Conservation (phyloP, 1,140 invertebrate species). For the Drosophila gunungcola region DNA sequence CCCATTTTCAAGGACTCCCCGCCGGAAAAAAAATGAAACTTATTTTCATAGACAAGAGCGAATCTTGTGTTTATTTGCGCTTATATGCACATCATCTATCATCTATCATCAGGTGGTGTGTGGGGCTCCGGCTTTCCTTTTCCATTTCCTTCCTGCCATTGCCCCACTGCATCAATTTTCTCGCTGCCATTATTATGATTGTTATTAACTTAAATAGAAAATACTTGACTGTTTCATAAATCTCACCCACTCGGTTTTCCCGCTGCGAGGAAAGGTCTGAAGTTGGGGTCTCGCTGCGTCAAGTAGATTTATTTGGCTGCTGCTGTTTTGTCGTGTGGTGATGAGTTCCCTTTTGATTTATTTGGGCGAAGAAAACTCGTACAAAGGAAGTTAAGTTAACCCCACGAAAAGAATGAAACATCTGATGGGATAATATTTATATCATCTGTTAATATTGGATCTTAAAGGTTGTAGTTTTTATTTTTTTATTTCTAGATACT, state of each 20-base stretch:
- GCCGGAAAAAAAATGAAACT: constrained; percentile 37
- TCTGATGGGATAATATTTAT: constrained; percentile 42
- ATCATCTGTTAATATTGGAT: constrained; percentile 2
- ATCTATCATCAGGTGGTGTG: constrained; percentile 53
- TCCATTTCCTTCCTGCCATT: constrained; percentile 2
- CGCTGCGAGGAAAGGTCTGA: constrained; percentile 10
- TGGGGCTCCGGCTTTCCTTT: constrained; percentile 2
- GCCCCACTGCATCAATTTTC: constrained; percentile 73
- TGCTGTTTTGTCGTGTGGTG: constrained; percentile 52
- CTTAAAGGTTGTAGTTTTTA: neutral
- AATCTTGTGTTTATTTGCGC: constrained; percentile 77
- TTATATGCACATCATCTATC: constrained; percentile 82
- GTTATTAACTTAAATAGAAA: constrained; percentile 84
- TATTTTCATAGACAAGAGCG: constrained; percentile 66
- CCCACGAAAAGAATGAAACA: constrained; percentile 10
- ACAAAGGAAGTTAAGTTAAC: constrained; percentile 29
- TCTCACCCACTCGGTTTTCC: constrained; percentile 50
- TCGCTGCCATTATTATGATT: constrained; percentile 82
- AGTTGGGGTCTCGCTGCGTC: constrained; percentile 59
- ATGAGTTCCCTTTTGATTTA: constrained; percentile 70
- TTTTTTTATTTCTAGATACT: no score
- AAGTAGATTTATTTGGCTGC: constrained; percentile 72
- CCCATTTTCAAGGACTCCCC: constrained; percentile 23
- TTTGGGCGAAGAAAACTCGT: constrained; percentile 20
- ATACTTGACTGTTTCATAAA: constrained; percentile 83